These are phyloP conservation scores for Myotis planiceps DNA, from an alignment of 2,797 vertebrate species.

Conservation along the genomic window DNA sequence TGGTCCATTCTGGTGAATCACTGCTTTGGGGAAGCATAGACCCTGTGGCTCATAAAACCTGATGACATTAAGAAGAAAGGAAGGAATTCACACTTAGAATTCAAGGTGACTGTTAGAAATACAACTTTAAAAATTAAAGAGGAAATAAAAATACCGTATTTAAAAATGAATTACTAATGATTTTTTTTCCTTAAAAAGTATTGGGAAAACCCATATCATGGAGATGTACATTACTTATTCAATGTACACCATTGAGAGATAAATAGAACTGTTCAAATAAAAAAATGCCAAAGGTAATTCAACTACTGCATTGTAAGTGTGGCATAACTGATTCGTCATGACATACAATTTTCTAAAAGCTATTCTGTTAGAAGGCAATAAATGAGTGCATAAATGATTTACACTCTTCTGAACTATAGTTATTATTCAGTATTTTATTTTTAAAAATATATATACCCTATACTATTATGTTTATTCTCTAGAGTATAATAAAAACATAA, in stretches of 20 bases:
- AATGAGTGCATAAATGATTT: constrained; percentile 86
- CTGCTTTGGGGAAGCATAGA: constrained; percentile 65
- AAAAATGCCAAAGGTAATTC: constrained; percentile 83
- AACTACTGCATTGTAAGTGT: constrained; percentile 73
- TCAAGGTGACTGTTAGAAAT: constrained; percentile 70
- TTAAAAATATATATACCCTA: constrained; percentile 82
- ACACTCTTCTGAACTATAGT: constrained; percentile 81
- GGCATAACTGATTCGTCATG: constrained; percentile 79
- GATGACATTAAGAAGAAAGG: constrained; percentile 34
- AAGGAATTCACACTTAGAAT: constrained; percentile 55
- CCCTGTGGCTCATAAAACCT: constrained; percentile 61
- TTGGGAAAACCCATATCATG: constrained; percentile 68
- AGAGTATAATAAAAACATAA: constrained; percentile 86
- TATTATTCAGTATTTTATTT: constrained; percentile 87
- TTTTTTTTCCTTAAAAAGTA: constrained; percentile 73
- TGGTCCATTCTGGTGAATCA: constrained; percentile 71
- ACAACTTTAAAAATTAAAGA: constrained; percentile 72
- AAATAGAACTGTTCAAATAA: constrained; percentile 77
- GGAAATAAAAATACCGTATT: constrained; percentile 59
- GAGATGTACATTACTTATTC: constrained; percentile 63
- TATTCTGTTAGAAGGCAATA: constrained; percentile 84
- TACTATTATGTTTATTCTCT: constrained; percentile 86
- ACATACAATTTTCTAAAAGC: constrained; percentile 85
- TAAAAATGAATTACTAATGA: constrained; percentile 71
- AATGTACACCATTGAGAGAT: constrained; percentile 68